Conservation (phyloP, 2,113 vertebrate species). For the Herpetotheres cachinnans region DNA sequence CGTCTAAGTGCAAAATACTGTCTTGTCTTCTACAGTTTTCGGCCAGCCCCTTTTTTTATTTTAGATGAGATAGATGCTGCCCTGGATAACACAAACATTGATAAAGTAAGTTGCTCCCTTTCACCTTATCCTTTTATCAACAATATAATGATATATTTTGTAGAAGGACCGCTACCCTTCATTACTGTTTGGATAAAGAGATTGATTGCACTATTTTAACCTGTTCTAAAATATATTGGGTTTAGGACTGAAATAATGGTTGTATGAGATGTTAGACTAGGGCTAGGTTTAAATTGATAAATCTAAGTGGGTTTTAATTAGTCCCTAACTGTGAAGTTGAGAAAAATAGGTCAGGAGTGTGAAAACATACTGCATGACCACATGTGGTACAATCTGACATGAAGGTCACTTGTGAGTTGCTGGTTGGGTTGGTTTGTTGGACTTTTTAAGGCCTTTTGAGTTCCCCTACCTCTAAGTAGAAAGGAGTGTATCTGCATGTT, state of each 20-base stretch:
- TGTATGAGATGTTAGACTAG: background rate
- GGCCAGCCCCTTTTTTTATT: slow-evolving; percentile 91
- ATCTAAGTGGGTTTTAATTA: background rate
- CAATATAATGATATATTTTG: background rate
- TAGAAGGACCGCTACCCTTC: background rate
- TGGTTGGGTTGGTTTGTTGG: background rate
- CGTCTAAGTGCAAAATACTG: background rate
- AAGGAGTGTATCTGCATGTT: background rate
- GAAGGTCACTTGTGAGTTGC: background rate
- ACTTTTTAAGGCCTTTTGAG: background rate
- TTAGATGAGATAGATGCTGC: slow-evolving; percentile 95
- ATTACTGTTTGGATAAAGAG: background rate
- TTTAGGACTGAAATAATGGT: background rate
- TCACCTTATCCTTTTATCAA: background rate
- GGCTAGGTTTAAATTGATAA: background rate
- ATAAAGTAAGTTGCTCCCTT: slow-evolving; percentile 77
- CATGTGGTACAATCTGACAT: fast-evolving
- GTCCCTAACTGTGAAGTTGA: background rate
- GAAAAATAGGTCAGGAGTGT: background rate
- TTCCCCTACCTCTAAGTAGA: background rate
- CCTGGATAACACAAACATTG: slow-evolving; percentile 92
- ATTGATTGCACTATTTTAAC: background rate
- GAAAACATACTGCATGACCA: fast-evolving
- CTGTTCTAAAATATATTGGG: background rate
- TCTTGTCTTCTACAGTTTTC: slow-evolving; percentile 76